Evolutionary conservation across 2,797 vertebrate species (phyloP).

Genomic region (Poecilia picta): DNA sequence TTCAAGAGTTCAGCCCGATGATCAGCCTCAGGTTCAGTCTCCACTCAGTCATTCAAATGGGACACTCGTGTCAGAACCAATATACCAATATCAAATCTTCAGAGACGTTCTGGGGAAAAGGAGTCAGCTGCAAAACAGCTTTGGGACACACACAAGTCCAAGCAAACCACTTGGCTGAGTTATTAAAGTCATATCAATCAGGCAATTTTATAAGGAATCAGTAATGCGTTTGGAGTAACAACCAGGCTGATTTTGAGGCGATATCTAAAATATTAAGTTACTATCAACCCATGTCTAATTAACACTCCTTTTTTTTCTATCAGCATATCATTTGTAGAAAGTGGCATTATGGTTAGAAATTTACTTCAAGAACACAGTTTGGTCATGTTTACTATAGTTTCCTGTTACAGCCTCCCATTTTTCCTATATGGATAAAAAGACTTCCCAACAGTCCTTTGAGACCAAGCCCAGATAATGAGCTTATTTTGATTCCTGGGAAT

Average conservation of each 20-base stretch:
- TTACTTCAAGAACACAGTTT: slow-evolving; percentile 2
- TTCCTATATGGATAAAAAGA: slow-evolving; percentile 51
- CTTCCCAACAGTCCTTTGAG: slow-evolving; percentile 35
- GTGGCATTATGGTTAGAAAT: slow-evolving; percentile 2
- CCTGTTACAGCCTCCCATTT: slow-evolving; percentile 26
- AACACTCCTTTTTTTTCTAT: slow-evolving; percentile 6
- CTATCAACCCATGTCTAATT: slow-evolving; percentile 25
- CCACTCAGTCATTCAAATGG: slow-evolving; percentile 47
- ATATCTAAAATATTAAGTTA: slow-evolving; percentile 18
- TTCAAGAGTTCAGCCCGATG: slow-evolving; percentile 44
- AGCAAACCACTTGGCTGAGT: slow-evolving; percentile 33
- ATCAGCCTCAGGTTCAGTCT: slow-evolving; percentile 39
- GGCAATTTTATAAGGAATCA: slow-evolving; percentile 20
- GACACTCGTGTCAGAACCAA: slow-evolving; percentile 45
- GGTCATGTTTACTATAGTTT: slow-evolving; percentile 30
- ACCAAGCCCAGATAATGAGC: slow-evolving; percentile 52
- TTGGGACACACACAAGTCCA: slow-evolving; percentile 37
- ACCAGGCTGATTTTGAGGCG: slow-evolving; percentile 10
- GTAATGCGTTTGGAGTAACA: slow-evolving; percentile 27
- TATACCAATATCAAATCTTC: slow-evolving; percentile 48
- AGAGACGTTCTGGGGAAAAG: slow-evolving; percentile 41
- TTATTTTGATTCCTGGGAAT: slow-evolving; percentile 39
- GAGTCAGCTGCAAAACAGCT: slow-evolving; percentile 55
- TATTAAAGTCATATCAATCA: slow-evolving; percentile 34
- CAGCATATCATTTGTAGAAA: slow-evolving; percentile 17